Evolutionary conservation across 2,797 vertebrate genomes (phyloP).

Genomic region (Ptychobarbus kaznakovi): DNA sequence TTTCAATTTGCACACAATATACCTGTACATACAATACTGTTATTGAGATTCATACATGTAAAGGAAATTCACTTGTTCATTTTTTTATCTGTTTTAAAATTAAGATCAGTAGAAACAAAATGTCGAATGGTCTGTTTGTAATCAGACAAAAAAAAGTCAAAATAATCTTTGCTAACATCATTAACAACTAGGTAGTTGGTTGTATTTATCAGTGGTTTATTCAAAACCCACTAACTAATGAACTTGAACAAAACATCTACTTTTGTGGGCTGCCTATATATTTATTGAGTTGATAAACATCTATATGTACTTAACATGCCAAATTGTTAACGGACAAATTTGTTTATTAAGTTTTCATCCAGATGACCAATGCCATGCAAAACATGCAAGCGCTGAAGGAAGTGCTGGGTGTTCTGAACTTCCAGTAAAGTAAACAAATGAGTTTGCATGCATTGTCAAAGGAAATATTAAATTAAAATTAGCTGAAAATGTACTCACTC

Average conservation of each 20-base stretch:
- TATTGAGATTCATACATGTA: too few species aligned
- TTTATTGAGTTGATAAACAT: background rate
- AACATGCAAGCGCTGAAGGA: background rate
- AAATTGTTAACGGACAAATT: background rate
- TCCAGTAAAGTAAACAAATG: background rate
- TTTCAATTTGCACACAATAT: too few species aligned
- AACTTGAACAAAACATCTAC: background rate
- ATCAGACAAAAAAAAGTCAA: background rate
- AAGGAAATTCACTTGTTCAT: too few species aligned
- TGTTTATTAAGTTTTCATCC: background rate
- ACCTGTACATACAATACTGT: too few species aligned
- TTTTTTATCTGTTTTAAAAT: slow-evolving; percentile 2
- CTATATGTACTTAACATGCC: background rate
- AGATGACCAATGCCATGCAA: background rate
- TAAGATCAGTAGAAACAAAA: background rate
- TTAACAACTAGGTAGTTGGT: background rate
- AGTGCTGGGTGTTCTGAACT: background rate
- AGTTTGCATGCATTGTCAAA: background rate
- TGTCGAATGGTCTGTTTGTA: background rate
- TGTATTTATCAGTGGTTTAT: background rate
- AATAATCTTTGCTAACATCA: background rate
- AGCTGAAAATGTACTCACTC: too few species aligned
- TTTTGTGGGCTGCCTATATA: background rate
- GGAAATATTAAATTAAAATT: background rate
- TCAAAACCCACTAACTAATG: background rate